Evolutionary conservation across 1,140 invertebrate species (phyloP), one percentile per base, ranked within the genome.

Genomic region (Cydia strobilella): DNA sequence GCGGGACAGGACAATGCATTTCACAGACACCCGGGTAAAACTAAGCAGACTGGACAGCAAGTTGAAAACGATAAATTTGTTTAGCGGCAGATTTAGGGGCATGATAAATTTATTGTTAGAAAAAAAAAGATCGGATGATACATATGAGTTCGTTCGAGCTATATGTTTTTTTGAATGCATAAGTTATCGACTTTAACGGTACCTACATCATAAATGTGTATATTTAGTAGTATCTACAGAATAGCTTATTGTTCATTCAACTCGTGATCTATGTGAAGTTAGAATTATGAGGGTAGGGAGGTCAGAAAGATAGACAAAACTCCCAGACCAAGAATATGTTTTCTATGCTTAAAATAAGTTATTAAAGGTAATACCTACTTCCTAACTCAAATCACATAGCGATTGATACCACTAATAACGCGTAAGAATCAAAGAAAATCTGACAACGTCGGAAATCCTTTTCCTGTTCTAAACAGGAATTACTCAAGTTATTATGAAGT

Each of bases 1-100:
- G 3, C 13, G 27, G 12, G 63, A 66, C 63, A 69, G 65, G 27
- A 69, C 65, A 69, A 69, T 69, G 65, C 65, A 42, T n/a, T 27
- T 69, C 65, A 31, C n/a, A 69, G 31, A 69, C 65, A 39, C 27
- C 31, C 12, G 31, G 25, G 54, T n/a, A 9, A 51, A 51, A 18
- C 48, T 51, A 51, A 20, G 18, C 20, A 59, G 54, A 59, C 18
- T 59, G 54, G 54, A 59, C 54, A 59, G 18, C 20, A 23, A 59
- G 54, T 59, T 23, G 20, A 23, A n/a, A 23, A 23, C 54, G 7
- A 59, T 59, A 51, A 51, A 51, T 59, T 59, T 59, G 20, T 59
- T 59, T 59, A 59, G 54, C 54, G 54, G 54, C 54, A 23, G 54
- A 18, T 59, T 59, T 7, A 59, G 18, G 12, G 18, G 9, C 54